Evolutionary conservation across 2,888 invertebrate species (phyloP).

Genomic region (Erebia epiphron): DNA sequence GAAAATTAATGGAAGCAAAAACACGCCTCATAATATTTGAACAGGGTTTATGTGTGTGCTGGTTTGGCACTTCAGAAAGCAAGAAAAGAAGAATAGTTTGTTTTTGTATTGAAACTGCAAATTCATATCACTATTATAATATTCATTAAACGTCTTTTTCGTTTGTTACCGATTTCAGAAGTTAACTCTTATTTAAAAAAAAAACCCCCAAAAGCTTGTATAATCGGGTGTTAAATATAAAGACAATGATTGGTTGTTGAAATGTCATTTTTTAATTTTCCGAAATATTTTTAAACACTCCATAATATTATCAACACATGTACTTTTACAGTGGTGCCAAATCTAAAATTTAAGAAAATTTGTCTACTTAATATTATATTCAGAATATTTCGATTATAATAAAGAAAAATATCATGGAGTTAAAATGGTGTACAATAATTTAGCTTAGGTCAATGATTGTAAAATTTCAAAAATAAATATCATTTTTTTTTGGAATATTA

Average conservation of each 20-base stretch:
- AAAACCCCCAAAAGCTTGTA: too few species aligned
- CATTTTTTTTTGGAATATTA: slow-evolving; percentile 28
- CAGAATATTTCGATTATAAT: slow-evolving; percentile 28
- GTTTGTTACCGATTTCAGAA: not conserved
- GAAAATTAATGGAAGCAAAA: too few species aligned
- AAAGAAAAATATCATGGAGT: slow-evolving; percentile 29
- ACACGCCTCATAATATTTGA: too few species aligned
- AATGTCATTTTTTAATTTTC: slow-evolving; percentile 70
- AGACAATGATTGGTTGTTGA: slow-evolving; percentile 60
- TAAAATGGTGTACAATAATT: slow-evolving; percentile 34
- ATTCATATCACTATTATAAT: too few species aligned
- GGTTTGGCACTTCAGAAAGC: too few species aligned
- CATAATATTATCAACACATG: slow-evolving; percentile 67
- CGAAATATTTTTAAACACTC: slow-evolving; percentile 71
- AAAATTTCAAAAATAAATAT: slow-evolving; percentile 38
- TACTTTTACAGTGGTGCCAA: slow-evolving; percentile 37
- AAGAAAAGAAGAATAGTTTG: too few species aligned
- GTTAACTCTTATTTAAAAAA: too few species aligned
- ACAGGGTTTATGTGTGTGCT: too few species aligned
- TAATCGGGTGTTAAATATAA: slow-evolving; percentile 30
- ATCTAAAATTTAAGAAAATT: slow-evolving; percentile 30
- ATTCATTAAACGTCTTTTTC: not conserved
- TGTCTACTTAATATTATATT: slow-evolving; percentile 23
- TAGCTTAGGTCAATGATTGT: slow-evolving; percentile 30
- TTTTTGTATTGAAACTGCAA: too few species aligned